Base-by-base conservation (phyloP, 2,888 invertebrate species). In the Hoplodrina ambigua region DNA sequence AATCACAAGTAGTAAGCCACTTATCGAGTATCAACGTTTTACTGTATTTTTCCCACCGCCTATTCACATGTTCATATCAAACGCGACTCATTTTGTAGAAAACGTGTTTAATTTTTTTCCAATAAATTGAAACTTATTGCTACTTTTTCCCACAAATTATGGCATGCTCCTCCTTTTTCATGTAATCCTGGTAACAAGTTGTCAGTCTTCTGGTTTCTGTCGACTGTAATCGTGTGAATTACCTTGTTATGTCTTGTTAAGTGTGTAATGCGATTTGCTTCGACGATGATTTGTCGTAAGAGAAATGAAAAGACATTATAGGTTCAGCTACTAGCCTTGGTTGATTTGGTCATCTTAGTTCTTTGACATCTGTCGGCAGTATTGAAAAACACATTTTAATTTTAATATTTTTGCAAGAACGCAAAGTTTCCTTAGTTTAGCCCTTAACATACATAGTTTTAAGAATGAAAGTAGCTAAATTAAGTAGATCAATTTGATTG, bases 81-180 rank as follows among this genome's bases (percentile, higher is more conserved):
- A 58, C 53, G 19, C 10, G 56, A 50, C 53, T 65, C 46, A 50
- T 64, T 72, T 55, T 73, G 41, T 59, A 25, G 56, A 44, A 54
- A 69, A 72, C 74, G 74, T 67, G 67, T 57, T 57, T 59, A n/a
- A 50, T 30, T 83, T 71, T 78, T 72, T 83, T 77, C 17, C 49
- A 0, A 46, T 13, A 73, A 69, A 83, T 75, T 66, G 75, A 52
- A 49, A 19, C 33, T 58, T 61, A 65, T 79, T 69, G 30, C 53
- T 19, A 55, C 37, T 63, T 68, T 69, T 72, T 65, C 60, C 44
- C 33, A 20, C 30, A 41, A 20, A 50, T 65, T 49, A 53, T 25
- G 11, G 3, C 19, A 33, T 19, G 49, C 19, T 66, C 11, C 44
- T n/a, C 30, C 8, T 49, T 54, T 60, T 62, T 56, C 52, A 60